Evolutionary conservation across 1,140 invertebrate genomes (phyloP).

Genomic region (Drosophila arizonae): DNA sequence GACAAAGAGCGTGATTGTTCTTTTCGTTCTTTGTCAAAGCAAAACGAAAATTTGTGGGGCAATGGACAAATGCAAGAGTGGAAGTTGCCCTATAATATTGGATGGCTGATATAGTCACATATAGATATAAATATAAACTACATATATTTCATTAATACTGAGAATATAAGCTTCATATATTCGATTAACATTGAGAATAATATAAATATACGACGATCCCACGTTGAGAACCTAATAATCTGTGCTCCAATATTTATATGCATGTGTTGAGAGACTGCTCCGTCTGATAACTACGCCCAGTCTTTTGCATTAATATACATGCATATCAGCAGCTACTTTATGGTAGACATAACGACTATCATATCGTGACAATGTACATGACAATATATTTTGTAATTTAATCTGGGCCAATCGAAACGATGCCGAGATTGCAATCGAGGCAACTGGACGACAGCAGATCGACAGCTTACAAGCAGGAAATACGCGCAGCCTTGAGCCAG

Average conservation of each 20-base stretch:
- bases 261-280: background rate
- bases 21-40: constrained; percentile 13
- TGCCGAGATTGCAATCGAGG: constrained; percentile 35
- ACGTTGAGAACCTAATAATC: too few species aligned
- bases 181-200: too few species aligned
- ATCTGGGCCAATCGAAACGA: constrained; percentile 37
- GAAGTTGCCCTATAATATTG: background rate
- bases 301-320: background rate
- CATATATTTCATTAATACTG: too few species aligned
- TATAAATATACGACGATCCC: too few species aligned
- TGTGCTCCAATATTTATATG: too few species aligned
- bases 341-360: constrained; percentile 25
- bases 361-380: constrained; percentile 59
- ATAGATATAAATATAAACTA: too few species aligned
- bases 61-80: background rate
- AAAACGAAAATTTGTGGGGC: background rate
- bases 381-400: constrained; percentile 68
- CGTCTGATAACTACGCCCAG: background rate
- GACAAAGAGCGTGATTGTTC: constrained; percentile 15
- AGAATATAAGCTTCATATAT: too few species aligned
- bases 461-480: constrained; percentile 53
- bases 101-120: too few species aligned
- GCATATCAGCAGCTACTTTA: constrained; percentile 1
- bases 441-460: constrained; percentile 14
- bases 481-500: constrained; percentile 53